A percentile compares a stretch with the other conserved stretches of the same genome.
Evolutionary conservation across 2,113 vertebrate genomes (phyloP).

Genomic region (Ibidorhyncha struthersii): DNA sequence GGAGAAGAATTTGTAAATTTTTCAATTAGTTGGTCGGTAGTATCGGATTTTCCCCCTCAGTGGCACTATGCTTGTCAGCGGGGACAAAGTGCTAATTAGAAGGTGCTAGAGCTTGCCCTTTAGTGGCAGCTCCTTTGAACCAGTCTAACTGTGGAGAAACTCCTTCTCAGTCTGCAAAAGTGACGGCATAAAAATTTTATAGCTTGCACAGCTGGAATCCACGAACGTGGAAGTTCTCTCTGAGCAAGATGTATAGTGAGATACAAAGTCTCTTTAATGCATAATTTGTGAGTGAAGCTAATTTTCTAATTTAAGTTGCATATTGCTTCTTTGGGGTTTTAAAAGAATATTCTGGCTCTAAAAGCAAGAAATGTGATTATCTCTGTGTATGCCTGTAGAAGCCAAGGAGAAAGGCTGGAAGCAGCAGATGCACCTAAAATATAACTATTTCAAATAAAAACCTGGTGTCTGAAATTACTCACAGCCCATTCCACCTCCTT

Average conservation of each 20-base stretch:
- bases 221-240: neutral
- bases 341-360: conserved; percentile 19
- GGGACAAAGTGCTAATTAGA: neutral
- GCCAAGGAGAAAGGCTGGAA: neutral
- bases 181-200: conserved; percentile 14
- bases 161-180: conserved; percentile 19
- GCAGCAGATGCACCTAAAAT: neutral
- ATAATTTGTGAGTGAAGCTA: conserved; percentile 47
- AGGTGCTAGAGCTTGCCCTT: neutral
- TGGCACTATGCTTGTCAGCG: neutral
- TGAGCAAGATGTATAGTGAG: neutral
- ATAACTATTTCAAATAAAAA: neutral
- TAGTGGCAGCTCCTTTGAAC: neutral
- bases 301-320: conserved; percentile 47
- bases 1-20: neutral
- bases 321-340: conserved; percentile 44
- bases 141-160: neutral
- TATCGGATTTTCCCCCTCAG: neutral
- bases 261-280: conserved; percentile 30
- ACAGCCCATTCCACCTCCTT: neutral
- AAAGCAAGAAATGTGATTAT: conserved; percentile 14
- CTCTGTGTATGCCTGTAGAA: neutral
- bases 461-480: neutral
- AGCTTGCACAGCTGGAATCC: conserved; percentile 50
- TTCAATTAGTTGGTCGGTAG: neutral